Evolutionary conservation across 2,888 invertebrate genomes (phyloP).

Genomic region (Gymnoscelis rufifasciata): DNA sequence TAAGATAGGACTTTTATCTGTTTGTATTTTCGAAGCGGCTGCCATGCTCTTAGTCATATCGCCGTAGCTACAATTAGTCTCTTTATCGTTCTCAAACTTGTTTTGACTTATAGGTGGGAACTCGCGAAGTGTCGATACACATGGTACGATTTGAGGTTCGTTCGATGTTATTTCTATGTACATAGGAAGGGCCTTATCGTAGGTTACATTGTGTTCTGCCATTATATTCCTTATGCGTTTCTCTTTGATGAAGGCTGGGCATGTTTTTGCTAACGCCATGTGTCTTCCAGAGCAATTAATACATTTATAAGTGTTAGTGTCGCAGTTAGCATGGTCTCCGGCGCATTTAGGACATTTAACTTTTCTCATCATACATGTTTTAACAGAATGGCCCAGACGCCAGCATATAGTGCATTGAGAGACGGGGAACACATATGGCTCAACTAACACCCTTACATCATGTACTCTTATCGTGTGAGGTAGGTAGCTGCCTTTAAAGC

Average conservation of each 20-base stretch:
- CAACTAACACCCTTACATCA: not conserved
- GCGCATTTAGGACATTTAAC: slow-evolving; percentile 15
- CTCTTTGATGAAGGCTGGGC: slow-evolving; percentile 10
- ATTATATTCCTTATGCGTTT: slow-evolving; percentile 6
- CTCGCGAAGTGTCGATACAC: not conserved
- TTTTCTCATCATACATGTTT: slow-evolving; percentile 1
- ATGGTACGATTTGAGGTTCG: not conserved
- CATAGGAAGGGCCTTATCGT: not conserved
- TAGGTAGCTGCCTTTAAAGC: not conserved
- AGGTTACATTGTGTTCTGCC: slow-evolving; percentile 12
- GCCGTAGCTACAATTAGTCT: not conserved
- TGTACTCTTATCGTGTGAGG: not conserved
- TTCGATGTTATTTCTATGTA: not conserved
- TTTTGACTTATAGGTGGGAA: not conserved
- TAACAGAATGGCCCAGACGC: slow-evolving; percentile 8
- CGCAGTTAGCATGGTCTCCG: slow-evolving; percentile 10
- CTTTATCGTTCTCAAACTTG: not conserved
- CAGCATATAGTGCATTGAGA: slow-evolving; percentile 3
- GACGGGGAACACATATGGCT: not conserved
- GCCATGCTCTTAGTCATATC: not conserved
- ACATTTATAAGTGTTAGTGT: slow-evolving; percentile 4
- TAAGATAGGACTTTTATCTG: not conserved
- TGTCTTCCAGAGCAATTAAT: slow-evolving; percentile 11
- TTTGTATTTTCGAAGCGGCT: not conserved
- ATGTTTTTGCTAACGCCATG: slow-evolving; percentile 8